Conservation (phyloP, 2,797 vertebrate species). For the Aphelocoma californica region DNA sequence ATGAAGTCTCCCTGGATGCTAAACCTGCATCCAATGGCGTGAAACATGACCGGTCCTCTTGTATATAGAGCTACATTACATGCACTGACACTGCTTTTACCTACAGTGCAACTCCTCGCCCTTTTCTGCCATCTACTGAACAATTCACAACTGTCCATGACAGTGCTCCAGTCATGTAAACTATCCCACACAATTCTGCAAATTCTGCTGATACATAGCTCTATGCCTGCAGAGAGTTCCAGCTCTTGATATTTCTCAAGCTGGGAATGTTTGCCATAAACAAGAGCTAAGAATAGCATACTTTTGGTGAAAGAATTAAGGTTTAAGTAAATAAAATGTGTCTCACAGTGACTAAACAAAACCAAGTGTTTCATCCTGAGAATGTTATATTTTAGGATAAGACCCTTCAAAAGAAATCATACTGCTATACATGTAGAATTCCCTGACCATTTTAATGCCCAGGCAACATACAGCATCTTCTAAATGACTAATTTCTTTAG, state of each 20-base stretch:
- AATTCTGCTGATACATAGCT: neutral
- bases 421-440: neutral
- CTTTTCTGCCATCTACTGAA: neutral
- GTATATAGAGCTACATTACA: accelerated
- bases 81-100: neutral
- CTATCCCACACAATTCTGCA: neutral
- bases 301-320: neutral
- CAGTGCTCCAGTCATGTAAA: neutral
- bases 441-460: neutral
- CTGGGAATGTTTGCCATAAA: neutral
- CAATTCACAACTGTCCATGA: neutral
- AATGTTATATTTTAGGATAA: neutral
- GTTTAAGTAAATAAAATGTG: neutral
- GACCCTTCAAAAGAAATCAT: neutral
- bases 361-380: neutral
- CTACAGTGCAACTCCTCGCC: neutral
- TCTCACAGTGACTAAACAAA: neutral
- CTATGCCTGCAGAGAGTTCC: neutral
- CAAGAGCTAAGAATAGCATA: neutral
- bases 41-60: accelerated
- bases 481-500: neutral
- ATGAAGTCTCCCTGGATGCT: neutral
- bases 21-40: neutral
- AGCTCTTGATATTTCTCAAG: neutral
- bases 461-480: neutral